These are phyloP conservation scores for Sibirionetta formosa DNA, from an alignment of 2,797 vertebrate species.

Conservation along the genomic window DNA sequence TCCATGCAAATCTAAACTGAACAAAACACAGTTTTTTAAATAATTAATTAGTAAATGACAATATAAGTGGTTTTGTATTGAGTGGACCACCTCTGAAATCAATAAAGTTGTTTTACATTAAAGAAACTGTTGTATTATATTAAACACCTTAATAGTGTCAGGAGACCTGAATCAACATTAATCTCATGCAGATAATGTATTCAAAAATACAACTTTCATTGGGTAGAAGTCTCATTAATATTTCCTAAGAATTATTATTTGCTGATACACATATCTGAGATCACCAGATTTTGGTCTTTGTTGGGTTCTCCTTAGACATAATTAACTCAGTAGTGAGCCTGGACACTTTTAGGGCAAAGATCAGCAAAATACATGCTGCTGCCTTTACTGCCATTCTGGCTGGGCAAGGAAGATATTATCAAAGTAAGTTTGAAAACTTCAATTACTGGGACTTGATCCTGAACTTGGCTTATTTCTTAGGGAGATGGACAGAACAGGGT, in stretches of 20 bases:
- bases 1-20: conserved; percentile 81
- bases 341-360: not conserved
- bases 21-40: conserved; percentile 78
- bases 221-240: not conserved
- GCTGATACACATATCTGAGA: not conserved
- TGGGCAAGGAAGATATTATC: not conserved
- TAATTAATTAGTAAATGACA: conserved; percentile 88
- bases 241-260: not conserved
- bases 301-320: not conserved
- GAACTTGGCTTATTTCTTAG: not conserved
- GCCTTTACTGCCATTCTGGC: not conserved
- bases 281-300: not conserved
- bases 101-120: conserved; percentile 76
- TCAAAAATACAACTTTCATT: not conserved
- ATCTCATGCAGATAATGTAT: not conserved
- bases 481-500: not conserved
- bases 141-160: conserved; percentile 39
- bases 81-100: conserved; percentile 80
- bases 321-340: not conserved
- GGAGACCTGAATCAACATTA: conserved; percentile 11
- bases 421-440: not conserved
- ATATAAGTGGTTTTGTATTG: conserved; percentile 85
- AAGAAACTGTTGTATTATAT: conserved; percentile 72
- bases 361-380: not conserved
- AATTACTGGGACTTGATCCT: not conserved